Evolutionary conservation across 2,113 vertebrate species (phyloP), one percentile per base, ranked within the genome.

Genomic region (Brachyistius frenatus): DNA sequence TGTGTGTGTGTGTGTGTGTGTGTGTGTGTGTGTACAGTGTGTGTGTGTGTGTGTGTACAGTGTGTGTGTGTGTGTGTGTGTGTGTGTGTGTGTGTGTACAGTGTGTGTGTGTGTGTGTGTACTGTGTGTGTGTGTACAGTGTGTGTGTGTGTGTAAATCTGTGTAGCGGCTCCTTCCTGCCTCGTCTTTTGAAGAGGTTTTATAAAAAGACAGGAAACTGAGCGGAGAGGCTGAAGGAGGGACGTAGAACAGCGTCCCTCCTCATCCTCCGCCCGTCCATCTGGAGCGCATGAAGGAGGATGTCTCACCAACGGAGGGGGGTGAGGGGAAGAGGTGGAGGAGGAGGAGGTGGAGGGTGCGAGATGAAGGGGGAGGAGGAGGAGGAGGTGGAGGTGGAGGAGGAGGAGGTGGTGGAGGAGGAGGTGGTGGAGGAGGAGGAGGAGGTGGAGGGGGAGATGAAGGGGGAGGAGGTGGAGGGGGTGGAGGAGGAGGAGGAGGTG

Each of bases 221-320:
- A 70, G 78, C 64, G 3, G 30, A 41, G 73, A 58, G 31, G 37
- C 41, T 7, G 65, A 53, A n/a, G 76, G 62, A 47, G n/a, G 54
- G 44, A 65, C 33, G 13, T 23, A 23, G 76, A 53, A 31, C 44
- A 66, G 71, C 56, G 14, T 80, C 50, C 4, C 77, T 80, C 57
- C n/a, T 31, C 73, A 58, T 55, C 69, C 67, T 41, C 66, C 49
- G 30, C 65, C 52, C 62, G 1, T 47, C 78, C 88, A 90, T 91
- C 78, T 88, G 88, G 90, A 88, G 76, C 60, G 13, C 77, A 87
- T 84, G 41, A 70, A 78, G 50, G 74, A 84, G 79, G 90, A 85
- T 39, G 66, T 73, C 7, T 65, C 86, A 66, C 53, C 81, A 76
- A 49, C 60, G n/a, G 78, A 71, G 73, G 54, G 65, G 3, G 65